A percentile compares a stretch with the other conserved stretches of the same genome.
Evolutionary conservation across 2,888 invertebrate genomes (phyloP).

Genomic region (Slavum lentiscoides): DNA sequence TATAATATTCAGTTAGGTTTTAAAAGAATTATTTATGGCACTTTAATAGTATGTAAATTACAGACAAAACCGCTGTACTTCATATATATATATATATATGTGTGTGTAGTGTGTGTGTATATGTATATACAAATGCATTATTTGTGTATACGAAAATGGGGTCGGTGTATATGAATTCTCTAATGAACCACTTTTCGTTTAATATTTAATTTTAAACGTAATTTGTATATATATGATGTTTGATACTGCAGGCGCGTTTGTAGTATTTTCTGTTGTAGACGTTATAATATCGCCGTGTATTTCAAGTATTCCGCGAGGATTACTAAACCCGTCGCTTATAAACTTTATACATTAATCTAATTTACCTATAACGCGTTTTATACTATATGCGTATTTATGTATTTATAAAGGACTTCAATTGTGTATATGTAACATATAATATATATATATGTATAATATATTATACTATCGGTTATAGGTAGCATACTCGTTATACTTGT

Average conservation of each 20-base stretch:
- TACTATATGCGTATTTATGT: no score
- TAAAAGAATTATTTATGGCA: slow-evolving; percentile 11
- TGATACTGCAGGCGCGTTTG: not conserved
- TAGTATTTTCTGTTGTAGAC: slow-evolving; percentile 15
- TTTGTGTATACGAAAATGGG: slow-evolving; percentile 15
- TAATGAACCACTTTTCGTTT: slow-evolving; percentile 26
- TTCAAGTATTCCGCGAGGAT: slow-evolving; percentile 20
- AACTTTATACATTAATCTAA: slow-evolving; percentile 33
- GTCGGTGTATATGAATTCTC: slow-evolving; percentile 7
- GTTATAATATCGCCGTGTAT: not conserved
- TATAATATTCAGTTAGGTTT: not conserved
- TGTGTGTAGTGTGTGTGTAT: no score
- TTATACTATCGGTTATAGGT: no score
- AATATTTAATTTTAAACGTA: slow-evolving; percentile 35
- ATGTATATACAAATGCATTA: not conserved
- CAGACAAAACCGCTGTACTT: not conserved
- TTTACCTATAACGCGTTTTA: not conserved
- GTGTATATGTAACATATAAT: no score
- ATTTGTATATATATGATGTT: not conserved
- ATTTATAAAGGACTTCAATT: no score
- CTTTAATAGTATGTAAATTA: slow-evolving; percentile 28
- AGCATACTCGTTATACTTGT: no score
- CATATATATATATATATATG: not conserved
- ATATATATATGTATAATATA: no score
- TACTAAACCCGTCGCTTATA: slow-evolving; percentile 8